Base-by-base conservation (phyloP, 1,140 invertebrate genomes). In the Augochlora pura region DNA sequence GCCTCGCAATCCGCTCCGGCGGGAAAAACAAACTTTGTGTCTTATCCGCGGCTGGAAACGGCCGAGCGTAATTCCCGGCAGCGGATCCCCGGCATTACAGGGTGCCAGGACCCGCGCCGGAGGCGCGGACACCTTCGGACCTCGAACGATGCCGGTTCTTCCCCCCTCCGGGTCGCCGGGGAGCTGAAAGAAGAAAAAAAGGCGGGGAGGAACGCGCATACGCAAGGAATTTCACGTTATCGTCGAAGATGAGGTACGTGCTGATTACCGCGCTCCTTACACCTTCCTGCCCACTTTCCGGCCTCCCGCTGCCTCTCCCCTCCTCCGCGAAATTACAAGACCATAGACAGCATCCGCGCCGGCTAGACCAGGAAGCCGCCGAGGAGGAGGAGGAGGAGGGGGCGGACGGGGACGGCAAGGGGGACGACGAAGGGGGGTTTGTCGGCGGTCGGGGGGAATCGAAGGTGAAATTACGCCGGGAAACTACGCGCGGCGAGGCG, bases 401-500 rank as follows among this genome's bases (percentile, higher is more conserved):
- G n/a, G n/a, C n/a, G n/a, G n/a, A n/a, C n/a, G 73, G 65, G 9
- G 62, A n/a, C 54, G 27, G 54, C 12, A 16, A 3, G 23, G 23
- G 23, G n/a, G n/a, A n/a, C 7, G 57, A 16, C 10, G 42, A 46
- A 12, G 10, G 1, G 42, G 42, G 42, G n/a, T n/a, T 46, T 12
- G 2, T 23, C 25, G 49, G 23, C 25, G 52, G 49, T 21, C 16
- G 46, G 25, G 46, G 25, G 65, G 65, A 83, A 86, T 85, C 81
- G 80, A 86, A 85, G 77, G 60, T 68, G 78, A 77, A 86, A 86
- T 86, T 86, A 83, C 74, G 52, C 42, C 54, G 60, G 80, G 76
- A 54, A 57, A 70, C 62, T 78, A 64, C 59, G 76, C 74, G 42
- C 16, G 10, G n/a, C 59, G 57, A 49, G 38, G 67, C 59, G 59